Conservation (phyloP, 1,140 invertebrate species). For the Parasteatoda tepidariorum region DNA sequence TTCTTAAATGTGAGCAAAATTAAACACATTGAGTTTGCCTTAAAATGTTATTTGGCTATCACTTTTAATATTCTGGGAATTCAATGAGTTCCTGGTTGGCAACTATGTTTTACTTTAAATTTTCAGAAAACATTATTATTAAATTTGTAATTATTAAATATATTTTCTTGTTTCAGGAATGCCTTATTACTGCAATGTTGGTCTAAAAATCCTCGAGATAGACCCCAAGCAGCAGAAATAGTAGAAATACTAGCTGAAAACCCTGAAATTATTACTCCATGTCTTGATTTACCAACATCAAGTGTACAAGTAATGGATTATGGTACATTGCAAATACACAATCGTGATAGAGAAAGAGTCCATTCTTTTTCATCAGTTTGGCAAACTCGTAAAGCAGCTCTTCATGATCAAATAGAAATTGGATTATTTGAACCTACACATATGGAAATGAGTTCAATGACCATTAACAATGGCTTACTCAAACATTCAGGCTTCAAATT, state of each 20-base stretch:
- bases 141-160: too few relatives aligned
- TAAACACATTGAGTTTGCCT: too few relatives aligned
- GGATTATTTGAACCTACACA: neutral
- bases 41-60: too few relatives aligned
- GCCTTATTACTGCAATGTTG: slow-evolving; percentile 82
- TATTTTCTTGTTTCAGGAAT: slow-evolving; percentile 73
- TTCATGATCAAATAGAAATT: slow-evolving; percentile 3
- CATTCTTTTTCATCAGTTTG: slow-evolving; percentile 62
- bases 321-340: slow-evolving; percentile 72
- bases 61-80: too few relatives aligned
- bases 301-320: slow-evolving; percentile 77
- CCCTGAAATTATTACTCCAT: slow-evolving; percentile 81
- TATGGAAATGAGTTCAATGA: neutral
- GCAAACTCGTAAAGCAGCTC: slow-evolving; percentile 47
- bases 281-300: slow-evolving; percentile 80
- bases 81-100: too few relatives aligned
- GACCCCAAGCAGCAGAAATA: slow-evolving; percentile 81
- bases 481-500: slow-evolving; percentile 15
- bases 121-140: too few relatives aligned
- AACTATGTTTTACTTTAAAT: too few relatives aligned
- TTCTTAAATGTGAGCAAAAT: too few relatives aligned
- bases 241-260: slow-evolving; percentile 82
- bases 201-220: slow-evolving; percentile 76
- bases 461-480: neutral
- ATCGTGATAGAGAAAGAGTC: slow-evolving; percentile 66